Conservation (phyloP, 2,888 invertebrate genomes). For the Scelioninae gen. 1 region DNA sequence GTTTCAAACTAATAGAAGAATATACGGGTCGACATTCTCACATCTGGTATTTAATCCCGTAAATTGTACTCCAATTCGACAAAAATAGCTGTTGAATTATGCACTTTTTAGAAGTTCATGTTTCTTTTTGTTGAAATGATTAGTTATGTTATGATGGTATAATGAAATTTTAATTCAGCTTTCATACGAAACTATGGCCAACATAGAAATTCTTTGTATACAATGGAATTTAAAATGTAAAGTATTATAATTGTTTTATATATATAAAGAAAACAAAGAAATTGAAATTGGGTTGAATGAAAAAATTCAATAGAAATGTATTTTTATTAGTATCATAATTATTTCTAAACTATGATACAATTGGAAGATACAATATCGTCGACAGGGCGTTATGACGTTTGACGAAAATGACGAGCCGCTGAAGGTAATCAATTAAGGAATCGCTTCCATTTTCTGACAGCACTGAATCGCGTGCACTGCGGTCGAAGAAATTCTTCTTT, state of each 20-base stretch:
- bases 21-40: conserved; percentile 43
- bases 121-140: background rate
- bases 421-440: conserved; percentile 73
- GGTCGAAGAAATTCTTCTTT: conserved; percentile 69
- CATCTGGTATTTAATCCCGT: conserved; percentile 49
- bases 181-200: too few relatives aligned
- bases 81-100: conserved; percentile 3
- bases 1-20: conserved; percentile 30
- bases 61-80: conserved; percentile 27
- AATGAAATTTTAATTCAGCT: too few relatives aligned
- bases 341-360: conserved; percentile 1
- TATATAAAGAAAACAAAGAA: background rate
- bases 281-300: too few relatives aligned
- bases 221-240: background rate
- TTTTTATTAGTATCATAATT: too few relatives aligned
- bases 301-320: too few relatives aligned
- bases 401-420: conserved; percentile 65
- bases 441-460: conserved; percentile 71
- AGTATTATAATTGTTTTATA: background rate
- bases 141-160: background rate
- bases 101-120: background rate
- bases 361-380: conserved; percentile 11
- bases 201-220: background rate
- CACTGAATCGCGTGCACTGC: conserved; percentile 75
- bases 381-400: conserved; percentile 49